A percentile compares a stretch with the other conserved stretches of the same genome.
Evolutionary conservation across 37 sponge, comb jelly and placozoan genomes (phyloP).

Genomic region (Aphrocallistes beatrix): DNA sequence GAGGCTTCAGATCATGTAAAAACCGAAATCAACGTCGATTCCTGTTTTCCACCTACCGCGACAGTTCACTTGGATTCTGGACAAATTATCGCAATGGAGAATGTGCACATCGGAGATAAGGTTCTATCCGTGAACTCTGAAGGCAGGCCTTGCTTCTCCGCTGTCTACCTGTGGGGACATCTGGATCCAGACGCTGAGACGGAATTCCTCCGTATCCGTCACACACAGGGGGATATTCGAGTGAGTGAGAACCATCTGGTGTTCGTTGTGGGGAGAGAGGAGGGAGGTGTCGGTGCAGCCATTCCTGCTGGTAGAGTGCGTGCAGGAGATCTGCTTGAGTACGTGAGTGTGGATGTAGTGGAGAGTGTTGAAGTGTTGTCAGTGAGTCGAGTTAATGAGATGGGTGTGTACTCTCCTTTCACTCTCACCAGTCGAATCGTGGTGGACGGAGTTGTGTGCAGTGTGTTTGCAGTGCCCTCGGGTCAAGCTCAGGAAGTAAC

Average conservation of each 20-base stretch:
- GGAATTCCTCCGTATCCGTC: background rate
- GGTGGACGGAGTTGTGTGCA: background rate
- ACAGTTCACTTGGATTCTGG: background rate
- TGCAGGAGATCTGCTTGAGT: background rate
- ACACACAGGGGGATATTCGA: background rate
- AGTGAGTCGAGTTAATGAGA: background rate
- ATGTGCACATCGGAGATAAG: background rate
- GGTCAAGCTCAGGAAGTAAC: background rate
- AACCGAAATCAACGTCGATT: background rate
- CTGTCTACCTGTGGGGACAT: background rate
- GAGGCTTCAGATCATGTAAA: background rate
- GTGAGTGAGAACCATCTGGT: conserved; percentile 16
- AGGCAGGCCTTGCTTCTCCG: background rate
- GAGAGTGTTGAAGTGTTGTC: background rate
- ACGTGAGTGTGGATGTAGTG: background rate
- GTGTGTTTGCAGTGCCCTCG: conserved; percentile 6
- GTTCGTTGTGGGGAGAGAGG: background rate
- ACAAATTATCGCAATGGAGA: background rate
- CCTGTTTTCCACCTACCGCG: background rate
- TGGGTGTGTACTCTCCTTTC: background rate
- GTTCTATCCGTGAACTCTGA: background rate
- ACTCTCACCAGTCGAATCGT: background rate
- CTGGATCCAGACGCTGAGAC: background rate
- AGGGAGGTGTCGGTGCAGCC: background rate
- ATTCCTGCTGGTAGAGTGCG: conserved; percentile 9